Evolutionary conservation across 2,888 invertebrate species (phyloP).

Genomic region (Sepiola atlantica): DNA sequence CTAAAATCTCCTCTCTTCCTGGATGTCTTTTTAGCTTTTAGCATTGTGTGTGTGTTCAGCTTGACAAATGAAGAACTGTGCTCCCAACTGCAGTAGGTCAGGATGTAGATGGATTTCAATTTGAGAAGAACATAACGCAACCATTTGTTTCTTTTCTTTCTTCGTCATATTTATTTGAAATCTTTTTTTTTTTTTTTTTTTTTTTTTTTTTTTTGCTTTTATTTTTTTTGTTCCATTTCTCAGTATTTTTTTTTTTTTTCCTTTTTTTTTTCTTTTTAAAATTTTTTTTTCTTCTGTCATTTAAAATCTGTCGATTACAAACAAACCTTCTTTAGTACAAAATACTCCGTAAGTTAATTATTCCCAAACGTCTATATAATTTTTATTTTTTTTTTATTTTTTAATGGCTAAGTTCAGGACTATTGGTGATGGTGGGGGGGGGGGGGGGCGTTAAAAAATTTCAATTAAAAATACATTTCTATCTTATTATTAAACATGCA

Average conservation of each 20-base stretch:
- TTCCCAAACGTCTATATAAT: not conserved
- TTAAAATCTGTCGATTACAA: not conserved
- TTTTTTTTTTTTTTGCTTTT: not conserved
- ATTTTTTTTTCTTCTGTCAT: not conserved
- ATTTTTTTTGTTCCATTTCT: not conserved
- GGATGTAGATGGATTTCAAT: constrained; percentile 2
- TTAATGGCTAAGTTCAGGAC: not conserved
- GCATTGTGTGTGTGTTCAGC: constrained; percentile 33
- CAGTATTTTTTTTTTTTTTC: not conserved
- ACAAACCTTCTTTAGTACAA: not conserved
- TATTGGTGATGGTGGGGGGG: not conserved
- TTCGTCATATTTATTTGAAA: not conserved
- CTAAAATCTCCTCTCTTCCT: not conserved
- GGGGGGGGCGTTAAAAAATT: too few species aligned
- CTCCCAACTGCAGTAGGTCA: constrained; percentile 43
- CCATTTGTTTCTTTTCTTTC: not conserved
- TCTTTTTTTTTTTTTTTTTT: not conserved
- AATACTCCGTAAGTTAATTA: not conserved
- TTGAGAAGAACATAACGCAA: not conserved
- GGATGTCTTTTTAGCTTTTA: constrained; percentile 2
- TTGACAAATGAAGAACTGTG: not conserved
- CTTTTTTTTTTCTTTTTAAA: not conserved
- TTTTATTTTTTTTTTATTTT: not conserved
- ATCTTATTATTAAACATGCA: too few species aligned
- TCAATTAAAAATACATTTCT: too few species aligned